Percentiles rank a stretch among this genome's conserved stretches.
Evolutionary conservation across 2,113 vertebrate genomes (phyloP).

Genomic region (Patagioenas fasciata): DNA sequence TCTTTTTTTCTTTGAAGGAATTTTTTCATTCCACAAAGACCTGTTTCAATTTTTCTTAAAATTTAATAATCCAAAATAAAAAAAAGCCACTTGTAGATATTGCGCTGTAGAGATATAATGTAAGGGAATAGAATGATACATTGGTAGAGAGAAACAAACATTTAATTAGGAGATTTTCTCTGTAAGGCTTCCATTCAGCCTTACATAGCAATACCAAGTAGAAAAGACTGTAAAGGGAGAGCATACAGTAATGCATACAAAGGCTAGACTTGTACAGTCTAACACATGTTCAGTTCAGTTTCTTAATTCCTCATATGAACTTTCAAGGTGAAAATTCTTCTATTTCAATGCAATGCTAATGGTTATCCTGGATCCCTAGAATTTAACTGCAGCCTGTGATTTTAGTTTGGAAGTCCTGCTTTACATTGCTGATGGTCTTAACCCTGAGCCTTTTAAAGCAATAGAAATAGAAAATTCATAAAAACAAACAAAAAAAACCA

Average conservation of each 20-base stretch:
- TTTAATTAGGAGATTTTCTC: neutral
- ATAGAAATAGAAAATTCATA: neutral
- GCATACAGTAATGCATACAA: neutral
- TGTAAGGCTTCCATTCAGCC: neutral
- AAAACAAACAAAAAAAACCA: neutral
- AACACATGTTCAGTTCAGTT: neutral
- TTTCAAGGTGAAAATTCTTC: neutral
- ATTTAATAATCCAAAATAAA: neutral
- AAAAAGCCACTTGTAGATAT: neutral
- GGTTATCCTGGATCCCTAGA: neutral
- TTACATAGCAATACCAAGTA: neutral
- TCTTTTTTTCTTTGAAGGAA: neutral
- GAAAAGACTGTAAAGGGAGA: neutral
- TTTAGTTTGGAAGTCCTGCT: neutral
- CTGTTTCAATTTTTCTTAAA: neutral
- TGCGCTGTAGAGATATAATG: accelerated
- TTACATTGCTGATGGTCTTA: neutral
- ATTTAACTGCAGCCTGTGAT: neutral
- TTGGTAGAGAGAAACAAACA: neutral
- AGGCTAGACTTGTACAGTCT: neutral
- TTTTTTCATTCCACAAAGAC: neutral
- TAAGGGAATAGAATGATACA: neutral
- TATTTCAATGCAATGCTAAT: neutral
- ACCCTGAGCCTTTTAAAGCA: neutral
- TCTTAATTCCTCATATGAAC: neutral